These are phyloP conservation scores for Coptotermes formosanus DNA, from an alignment of 1,140 invertebrate species.

Conservation along the genomic window DNA sequence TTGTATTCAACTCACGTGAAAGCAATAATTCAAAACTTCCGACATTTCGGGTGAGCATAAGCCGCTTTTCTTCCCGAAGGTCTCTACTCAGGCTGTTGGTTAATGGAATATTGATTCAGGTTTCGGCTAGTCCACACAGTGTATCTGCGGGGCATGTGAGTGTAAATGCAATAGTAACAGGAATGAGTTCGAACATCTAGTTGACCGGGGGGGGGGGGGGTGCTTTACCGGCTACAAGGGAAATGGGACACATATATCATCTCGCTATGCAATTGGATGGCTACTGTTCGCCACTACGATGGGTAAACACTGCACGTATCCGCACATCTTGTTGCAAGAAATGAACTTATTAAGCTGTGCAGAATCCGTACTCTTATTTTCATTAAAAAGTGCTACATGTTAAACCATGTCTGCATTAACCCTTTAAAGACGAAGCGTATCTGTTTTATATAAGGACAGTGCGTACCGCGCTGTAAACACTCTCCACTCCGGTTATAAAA, in stretches of 20 bases:
- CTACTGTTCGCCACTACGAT: too few species aligned
- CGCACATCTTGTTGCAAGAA: too few species aligned
- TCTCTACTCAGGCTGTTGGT: not conserved
- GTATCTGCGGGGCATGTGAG: not conserved
- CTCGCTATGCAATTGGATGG: not conserved
- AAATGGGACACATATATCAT: constrained; percentile 4
- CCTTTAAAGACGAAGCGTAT: too few species aligned
- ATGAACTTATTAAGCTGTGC: too few species aligned
- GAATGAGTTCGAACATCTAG: not conserved
- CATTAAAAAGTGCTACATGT: too few species aligned
- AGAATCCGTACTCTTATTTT: too few species aligned
- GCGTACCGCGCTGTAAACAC: too few species aligned
- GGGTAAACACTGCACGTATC: too few species aligned
- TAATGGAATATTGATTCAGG: constrained; percentile 17
- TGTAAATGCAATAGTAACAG: not conserved
- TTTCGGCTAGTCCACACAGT: not conserved
- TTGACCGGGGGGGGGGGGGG: not conserved
- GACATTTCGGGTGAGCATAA: not conserved
- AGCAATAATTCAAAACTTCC: constrained; percentile 11
- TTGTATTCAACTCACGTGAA: not conserved
- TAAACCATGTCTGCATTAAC: too few species aligned
- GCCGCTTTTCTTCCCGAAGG: not conserved
- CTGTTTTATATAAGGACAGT: too few species aligned
- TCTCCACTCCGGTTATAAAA: too few species aligned
- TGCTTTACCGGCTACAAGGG: not conserved